Evolutionary conservation across 2,113 vertebrate genomes (phyloP).

Genomic region (Bubo scandiacus): DNA sequence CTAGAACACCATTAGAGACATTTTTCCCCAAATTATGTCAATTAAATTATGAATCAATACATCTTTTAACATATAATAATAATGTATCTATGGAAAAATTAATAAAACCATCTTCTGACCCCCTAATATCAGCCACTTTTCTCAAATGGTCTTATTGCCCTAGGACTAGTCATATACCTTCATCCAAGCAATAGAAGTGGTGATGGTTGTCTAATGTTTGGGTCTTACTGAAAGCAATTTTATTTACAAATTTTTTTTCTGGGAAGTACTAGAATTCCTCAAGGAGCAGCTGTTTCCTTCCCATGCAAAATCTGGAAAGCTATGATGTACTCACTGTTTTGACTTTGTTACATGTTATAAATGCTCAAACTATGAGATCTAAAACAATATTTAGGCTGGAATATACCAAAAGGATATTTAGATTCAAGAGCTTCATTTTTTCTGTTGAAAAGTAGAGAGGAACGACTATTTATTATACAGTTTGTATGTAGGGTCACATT

Average conservation of each 20-base stretch:
- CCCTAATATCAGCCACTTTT: background rate
- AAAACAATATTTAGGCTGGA: slow-evolving; percentile 1
- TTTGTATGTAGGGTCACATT: background rate
- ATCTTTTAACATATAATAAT: background rate
- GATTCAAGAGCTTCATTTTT: background rate
- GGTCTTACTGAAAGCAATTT: background rate
- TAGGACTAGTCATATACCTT: background rate
- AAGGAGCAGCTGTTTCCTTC: background rate
- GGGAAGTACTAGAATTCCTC: background rate
- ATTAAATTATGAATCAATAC: background rate
- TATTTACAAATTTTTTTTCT: background rate
- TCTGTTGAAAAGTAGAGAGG: background rate
- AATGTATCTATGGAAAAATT: background rate
- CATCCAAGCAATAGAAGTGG: background rate
- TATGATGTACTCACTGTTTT: background rate
- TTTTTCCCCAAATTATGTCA: too few relatives aligned
- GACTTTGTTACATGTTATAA: background rate
- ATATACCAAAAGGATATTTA: slow-evolving; percentile 2
- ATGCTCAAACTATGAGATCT: background rate
- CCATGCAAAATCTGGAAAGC: background rate
- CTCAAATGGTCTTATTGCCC: background rate
- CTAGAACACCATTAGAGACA: background rate
- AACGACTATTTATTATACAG: background rate
- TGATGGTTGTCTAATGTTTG: background rate
- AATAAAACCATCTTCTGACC: background rate